Evolutionary conservation across 2,113 vertebrate genomes (phyloP).

Genomic region (Oncorhynchus masou): DNA sequence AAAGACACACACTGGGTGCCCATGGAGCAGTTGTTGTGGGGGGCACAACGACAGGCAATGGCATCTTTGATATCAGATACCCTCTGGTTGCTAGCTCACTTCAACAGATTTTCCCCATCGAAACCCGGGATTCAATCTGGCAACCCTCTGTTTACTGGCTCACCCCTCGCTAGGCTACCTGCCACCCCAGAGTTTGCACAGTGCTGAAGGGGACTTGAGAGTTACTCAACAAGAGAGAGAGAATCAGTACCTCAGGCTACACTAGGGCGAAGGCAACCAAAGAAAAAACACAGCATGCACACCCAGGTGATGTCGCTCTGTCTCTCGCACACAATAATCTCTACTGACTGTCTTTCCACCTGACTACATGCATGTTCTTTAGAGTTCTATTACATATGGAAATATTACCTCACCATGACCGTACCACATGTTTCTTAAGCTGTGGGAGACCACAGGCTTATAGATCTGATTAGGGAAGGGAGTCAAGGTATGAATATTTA

Average conservation of each 20-base stretch:
- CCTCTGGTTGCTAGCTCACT: no score
- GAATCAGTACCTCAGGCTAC: no score
- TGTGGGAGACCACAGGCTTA: not conserved
- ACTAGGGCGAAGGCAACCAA: no score
- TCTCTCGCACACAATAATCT: not conserved
- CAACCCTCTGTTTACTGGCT: no score
- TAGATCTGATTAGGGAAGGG: not conserved
- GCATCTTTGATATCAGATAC: no score
- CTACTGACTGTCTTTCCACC: not conserved
- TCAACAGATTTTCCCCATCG: no score
- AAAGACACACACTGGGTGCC: no score
- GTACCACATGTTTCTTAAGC: not conserved
- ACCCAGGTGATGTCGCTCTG: not conserved
- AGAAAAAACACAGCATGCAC: not conserved
- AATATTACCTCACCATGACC: not conserved
- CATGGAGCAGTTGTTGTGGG: no score
- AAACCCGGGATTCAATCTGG: no score
- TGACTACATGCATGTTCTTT: not conserved
- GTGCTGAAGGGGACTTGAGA: not conserved
- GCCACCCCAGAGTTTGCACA: no score
- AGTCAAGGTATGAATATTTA: conserved; percentile 19
- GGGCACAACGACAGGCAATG: no score
- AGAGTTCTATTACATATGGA: not conserved
- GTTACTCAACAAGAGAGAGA: not conserved
- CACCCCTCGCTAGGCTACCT: no score